These are phyloP conservation scores for Tympanuchus pallidicinctus DNA, from an alignment of 2,113 vertebrate species.

Conservation along the genomic window DNA sequence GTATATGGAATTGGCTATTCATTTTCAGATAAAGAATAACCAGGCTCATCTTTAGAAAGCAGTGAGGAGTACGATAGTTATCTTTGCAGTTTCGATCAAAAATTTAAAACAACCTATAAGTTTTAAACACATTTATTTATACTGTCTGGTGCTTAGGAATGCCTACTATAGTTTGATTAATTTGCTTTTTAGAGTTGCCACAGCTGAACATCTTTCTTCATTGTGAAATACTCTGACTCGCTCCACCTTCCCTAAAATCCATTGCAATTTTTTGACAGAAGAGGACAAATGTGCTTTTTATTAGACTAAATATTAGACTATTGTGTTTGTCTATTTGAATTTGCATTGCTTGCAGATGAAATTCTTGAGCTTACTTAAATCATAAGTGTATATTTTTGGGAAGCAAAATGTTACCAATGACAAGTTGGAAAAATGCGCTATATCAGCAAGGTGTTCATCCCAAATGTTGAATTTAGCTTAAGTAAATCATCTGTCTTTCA, in stretches of 20 bases:
- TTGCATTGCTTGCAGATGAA: slow-evolving; percentile 26
- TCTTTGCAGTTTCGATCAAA: neutral
- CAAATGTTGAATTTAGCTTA: neutral
- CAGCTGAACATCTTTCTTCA: neutral
- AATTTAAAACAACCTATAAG: neutral
- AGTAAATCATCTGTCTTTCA: slow-evolving; percentile 2
- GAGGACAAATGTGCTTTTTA: slow-evolving; percentile 13
- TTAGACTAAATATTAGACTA: slow-evolving; percentile 34
- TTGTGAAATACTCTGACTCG: neutral
- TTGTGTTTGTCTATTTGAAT: slow-evolving; percentile 12
- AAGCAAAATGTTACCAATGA: slow-evolving; percentile 4
- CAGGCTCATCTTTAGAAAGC: neutral
- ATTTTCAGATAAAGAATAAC: neutral
- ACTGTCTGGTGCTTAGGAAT: neutral
- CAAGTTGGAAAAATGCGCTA: neutral
- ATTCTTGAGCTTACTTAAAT: slow-evolving; percentile 17
- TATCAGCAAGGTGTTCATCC: slow-evolving; percentile 13
- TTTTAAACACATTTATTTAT: neutral
- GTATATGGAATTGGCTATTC: neutral
- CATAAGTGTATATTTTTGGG: slow-evolving; percentile 1
- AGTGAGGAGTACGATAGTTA: neutral
- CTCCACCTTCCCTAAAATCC: neutral
- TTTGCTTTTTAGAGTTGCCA: neutral
- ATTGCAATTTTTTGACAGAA: neutral
- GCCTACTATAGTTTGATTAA: neutral